Evolutionary conservation across 2,113 vertebrate species (phyloP), one percentile per base, ranked within the genome.

Genomic region (Falco punctatus): DNA sequence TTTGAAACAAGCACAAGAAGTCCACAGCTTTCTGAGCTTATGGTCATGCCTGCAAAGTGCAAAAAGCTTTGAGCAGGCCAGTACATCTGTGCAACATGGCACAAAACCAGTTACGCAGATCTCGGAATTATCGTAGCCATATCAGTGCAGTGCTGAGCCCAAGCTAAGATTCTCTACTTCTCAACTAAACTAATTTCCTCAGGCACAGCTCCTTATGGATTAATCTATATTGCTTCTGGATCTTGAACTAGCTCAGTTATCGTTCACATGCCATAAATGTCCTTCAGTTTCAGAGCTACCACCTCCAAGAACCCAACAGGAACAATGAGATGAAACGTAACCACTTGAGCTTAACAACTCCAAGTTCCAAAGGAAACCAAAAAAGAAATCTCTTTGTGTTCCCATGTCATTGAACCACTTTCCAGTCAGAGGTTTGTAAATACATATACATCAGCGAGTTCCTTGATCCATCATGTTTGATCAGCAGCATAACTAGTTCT

Each of bases 81-180:
- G 64, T 64, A 77, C 51, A 88, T 83, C 92, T 87, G 65, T 87
- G 77, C 52, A 84, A 87, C 65, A 35, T 61, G 44, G 77, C 70
- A 95, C 65, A 78, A 88, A 74, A 51, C 91, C 75, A 92, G 64
- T 89, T 81, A 95, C 15, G 65, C 87, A 94, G 83, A 87, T 64
- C 49, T 46, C 65, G 64, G 44, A 94, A 85, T 65, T 84, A 81
- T 18, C 57, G 79, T 16, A 72, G 78, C 52, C 85, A 19, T 52
- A 67, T 65, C 42, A 72, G 28, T 9, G 11, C 44, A 81, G 23
- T 23, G 44, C 58, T 77, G n/a, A 86, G 71, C 54, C 58, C 35
- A 92, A 72, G 70, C 16, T 54, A 42, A 93, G 58, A 82, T 81
- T 58, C 32, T 81, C 55, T 32, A 65, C n/a, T 42, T 86, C 88